Conservation (phyloP, 1,140 invertebrate species). For the Pentalonia nigronervosa region DNA sequence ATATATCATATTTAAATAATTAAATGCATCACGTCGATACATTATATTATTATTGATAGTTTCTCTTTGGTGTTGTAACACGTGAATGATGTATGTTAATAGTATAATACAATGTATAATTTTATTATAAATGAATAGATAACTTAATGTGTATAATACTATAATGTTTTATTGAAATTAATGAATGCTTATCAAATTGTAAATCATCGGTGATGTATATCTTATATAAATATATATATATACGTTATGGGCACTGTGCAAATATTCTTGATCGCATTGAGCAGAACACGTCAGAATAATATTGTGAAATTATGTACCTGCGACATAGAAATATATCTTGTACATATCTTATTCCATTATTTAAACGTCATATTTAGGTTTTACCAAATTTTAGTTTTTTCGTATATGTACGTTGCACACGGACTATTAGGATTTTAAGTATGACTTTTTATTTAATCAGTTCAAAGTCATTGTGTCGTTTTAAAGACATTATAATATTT, state of each 20-base stretch:
- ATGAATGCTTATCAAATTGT: neutral
- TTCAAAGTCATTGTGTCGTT: neutral
- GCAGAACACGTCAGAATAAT: neutral
- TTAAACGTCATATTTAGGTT: neutral
- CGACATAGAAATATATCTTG: neutral
- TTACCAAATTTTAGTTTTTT: neutral
- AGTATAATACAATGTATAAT: neutral
- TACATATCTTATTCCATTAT: neutral
- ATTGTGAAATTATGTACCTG: neutral
- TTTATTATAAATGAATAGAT: neutral
- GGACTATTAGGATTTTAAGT: neutral
- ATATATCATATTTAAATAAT: neutral
- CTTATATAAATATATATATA: neutral
- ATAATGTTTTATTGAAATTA: neutral
- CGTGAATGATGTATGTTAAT: neutral
- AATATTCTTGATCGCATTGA: neutral
- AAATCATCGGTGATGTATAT: neutral
- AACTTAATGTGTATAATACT: neutral
- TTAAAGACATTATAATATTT: neutral
- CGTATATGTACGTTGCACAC: neutral
- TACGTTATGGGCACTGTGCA: neutral
- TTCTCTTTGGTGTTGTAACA: constrained; percentile 8
- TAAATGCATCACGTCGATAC: neutral
- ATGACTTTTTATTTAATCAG: neutral
- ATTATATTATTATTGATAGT: neutral